Conservation (phyloP, 2,797 vertebrate species). For the Enteromius anoplus region DNA sequence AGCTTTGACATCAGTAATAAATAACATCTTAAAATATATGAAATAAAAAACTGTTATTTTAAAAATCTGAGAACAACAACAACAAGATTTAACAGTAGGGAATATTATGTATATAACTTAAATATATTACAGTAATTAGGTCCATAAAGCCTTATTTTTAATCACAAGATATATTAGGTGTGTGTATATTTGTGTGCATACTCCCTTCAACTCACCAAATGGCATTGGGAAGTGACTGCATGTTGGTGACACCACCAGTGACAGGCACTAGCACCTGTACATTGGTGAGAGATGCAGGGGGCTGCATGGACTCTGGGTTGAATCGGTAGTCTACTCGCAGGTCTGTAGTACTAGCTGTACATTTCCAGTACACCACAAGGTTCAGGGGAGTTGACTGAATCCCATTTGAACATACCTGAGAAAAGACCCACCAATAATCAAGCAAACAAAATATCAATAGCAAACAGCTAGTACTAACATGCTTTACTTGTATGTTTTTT, state of each 20-base stretch:
- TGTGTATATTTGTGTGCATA: not conserved
- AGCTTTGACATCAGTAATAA: not conserved
- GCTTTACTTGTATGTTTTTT: not conserved
- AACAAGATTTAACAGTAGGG: not conserved
- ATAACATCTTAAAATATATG: not conserved
- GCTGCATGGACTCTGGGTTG: constrained; percentile 92
- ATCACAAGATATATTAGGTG: not conserved
- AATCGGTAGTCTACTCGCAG: constrained; percentile 95
- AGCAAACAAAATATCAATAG: not conserved
- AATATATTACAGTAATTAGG: not conserved
- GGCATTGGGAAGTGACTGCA: constrained; percentile 92
- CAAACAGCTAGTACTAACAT: not conserved
- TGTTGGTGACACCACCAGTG: constrained; percentile 89
- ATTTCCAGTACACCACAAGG: constrained; percentile 97
- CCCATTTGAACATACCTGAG: constrained; percentile 91
- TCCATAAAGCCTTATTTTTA: not conserved
- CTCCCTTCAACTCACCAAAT: constrained; percentile 81
- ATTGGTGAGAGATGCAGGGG: constrained; percentile 83
- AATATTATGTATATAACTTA: not conserved
- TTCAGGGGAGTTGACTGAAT: constrained; percentile 96
- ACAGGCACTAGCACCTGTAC: constrained; percentile 92
- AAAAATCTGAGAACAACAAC: not conserved
- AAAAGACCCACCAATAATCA: constrained; percentile 24
- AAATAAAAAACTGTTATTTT: not conserved
- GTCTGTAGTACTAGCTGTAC: constrained; percentile 85